Percentiles rank a stretch among this genome's conserved stretches.
phyloP scores from a whole-genome alignment of 2,113 vertebrate species.

The Pachyramphus minor region DNA sequence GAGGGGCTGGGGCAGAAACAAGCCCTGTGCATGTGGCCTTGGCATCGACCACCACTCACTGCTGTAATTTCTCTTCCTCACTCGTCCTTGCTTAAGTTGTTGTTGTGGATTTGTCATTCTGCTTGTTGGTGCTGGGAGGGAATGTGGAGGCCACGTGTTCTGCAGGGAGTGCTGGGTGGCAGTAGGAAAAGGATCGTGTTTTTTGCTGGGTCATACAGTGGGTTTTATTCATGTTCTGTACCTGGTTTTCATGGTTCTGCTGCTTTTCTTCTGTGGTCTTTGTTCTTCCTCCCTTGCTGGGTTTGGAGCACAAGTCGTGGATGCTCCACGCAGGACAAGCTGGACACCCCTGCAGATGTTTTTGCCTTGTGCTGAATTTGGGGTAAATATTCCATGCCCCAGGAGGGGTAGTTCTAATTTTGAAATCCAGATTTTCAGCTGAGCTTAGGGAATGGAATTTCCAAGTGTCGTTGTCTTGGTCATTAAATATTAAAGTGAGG shows the following conservation, averaged over 20 bases:
- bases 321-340: fast-evolving
- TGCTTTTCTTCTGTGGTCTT: background rate
- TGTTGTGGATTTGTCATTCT: background rate
- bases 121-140: background rate
- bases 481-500: constrained; percentile 21
- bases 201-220: background rate
- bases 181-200: background rate
- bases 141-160: background rate
- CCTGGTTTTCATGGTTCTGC: background rate
- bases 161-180: background rate
- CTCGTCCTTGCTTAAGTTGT: background rate
- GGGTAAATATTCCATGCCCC: background rate
- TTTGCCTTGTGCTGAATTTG: background rate
- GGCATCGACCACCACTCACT: background rate
- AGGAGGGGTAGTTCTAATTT: background rate
- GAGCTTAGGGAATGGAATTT: background rate
- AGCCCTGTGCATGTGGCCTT: background rate
- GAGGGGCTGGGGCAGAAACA: background rate
- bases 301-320: background rate
- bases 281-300: background rate
- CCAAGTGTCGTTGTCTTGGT: background rate
- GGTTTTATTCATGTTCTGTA: background rate
- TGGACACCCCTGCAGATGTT: background rate
- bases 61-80: fast-evolving
- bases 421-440: background rate